Evolutionary conservation across 2,888 invertebrate genomes (phyloP), one percentile per base, ranked within the genome.

Genomic region (Harmothoe impar): DNA sequence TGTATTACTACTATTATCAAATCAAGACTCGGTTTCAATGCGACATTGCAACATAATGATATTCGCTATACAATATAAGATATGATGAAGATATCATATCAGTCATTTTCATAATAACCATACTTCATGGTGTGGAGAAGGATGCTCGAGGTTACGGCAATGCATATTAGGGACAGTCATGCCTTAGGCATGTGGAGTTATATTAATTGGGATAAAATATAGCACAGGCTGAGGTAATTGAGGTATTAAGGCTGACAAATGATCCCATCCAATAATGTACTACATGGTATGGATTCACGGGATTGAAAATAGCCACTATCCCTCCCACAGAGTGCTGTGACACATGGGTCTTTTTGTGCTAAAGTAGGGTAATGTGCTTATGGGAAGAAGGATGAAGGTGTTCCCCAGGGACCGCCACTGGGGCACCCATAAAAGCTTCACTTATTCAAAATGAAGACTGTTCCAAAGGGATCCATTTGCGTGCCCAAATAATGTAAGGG

Each of bases 231-330:
- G 62, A 3, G n/a, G n/a, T 62, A 62, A 62, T 62, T 62, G 62
- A 62, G 62, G 62, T 62, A 62, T 62, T 62, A 62, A n/a, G n/a
- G 62, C 20, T 62, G 62, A 62, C 62, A 62, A 62, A 62, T 62
- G 62, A 20, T 62, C 62, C 20, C 23, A 12, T 62, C 62, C 62
- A 62, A 62, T 62, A 20, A 62, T 62, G 20, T 62, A 62, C 7
- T 62, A 62, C 62, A 62, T 62, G 10, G 62, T 20, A 62, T 62
- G 62, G 62, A 62, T 62, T 62, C 62, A n/a, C 20, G 20, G 7
- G 12, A 62, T 62, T 62, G 62, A 62, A 62, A 62, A 62, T 62
- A 20, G 62, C 62, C 15, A 3, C 62, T 62, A 7, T 62, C n/a
- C 62, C 62, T 43, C 43, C 20, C 20, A n/a, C 20, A 20, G 62